Base-by-base conservation (phyloP, 2,797 vertebrate species). In the Hoplostethus mediterraneus region DNA sequence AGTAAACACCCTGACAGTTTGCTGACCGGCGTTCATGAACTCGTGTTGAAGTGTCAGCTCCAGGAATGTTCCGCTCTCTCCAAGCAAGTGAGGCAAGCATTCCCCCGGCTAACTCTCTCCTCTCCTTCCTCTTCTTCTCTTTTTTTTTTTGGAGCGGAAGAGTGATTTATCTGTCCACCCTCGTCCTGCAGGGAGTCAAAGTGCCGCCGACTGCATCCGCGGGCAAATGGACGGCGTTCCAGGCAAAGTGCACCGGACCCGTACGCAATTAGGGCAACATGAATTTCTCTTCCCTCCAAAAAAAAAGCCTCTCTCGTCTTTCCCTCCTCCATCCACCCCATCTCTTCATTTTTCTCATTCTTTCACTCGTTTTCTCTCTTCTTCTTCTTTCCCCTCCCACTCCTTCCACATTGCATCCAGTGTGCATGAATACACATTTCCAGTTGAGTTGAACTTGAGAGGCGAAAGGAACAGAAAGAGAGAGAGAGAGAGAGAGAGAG, bases 1-100 rank as follows among this genome's bases (percentile, higher is more conserved):
- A 63, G 77, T 76, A 83, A 86, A 88, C 11, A 85, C 33, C 49
- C 4, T 0, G 30, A 10, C 63, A 65, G 76, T 76, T 73, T 79
- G 71, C 81, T 80, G 81, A 77, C 59, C 6, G 79, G 16, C 25
- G 60, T 71, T 76, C 59, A 21, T 42, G 62, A 73, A 71, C 69
- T 33, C 67, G 75, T 80, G 83, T 69, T 71, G 49, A 31, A 54
- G 75, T 72, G 79, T 84, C 69, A 71, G 71, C 63, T 73, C 40
- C 17, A 16, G 64, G 68, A 80, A 80, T 77, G 56, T 42, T 40
- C 6, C 7, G 53, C 61, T 73, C 58, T 36, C 25, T 31, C 16
- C 53, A 60, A n/a, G 12, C 49, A 47, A 28, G 57, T 21, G 48
- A 48, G 38, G 44, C 21, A 1, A 63, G 68, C 12, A 52, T 45